Evolutionary conservation across 2,113 vertebrate genomes (phyloP).

Genomic region (Colossoma macropomum): DNA sequence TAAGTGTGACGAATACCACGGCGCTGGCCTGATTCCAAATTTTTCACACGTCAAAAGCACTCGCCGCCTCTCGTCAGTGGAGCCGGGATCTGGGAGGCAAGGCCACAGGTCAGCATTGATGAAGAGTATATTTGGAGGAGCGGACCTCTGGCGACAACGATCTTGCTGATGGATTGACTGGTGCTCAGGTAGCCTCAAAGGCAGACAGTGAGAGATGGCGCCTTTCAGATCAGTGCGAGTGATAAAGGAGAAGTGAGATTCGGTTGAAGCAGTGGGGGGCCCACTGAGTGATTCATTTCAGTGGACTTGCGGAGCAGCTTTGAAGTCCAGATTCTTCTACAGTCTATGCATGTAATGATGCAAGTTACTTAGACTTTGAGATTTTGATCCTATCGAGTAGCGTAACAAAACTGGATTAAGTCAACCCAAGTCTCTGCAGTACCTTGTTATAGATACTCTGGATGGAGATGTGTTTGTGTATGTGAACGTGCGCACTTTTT

Average conservation of each 20-base stretch:
- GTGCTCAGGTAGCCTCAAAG: neutral
- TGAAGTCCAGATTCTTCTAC: neutral
- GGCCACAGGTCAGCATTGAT: constrained; percentile 40
- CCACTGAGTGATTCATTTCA: neutral
- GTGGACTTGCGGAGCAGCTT: neutral
- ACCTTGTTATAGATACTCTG: neutral
- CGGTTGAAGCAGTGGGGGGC: neutral
- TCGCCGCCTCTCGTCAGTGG: neutral
- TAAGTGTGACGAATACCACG: constrained; percentile 39
- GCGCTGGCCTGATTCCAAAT: constrained; percentile 28
- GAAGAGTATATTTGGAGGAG: constrained; percentile 19
- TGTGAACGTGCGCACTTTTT: neutral
- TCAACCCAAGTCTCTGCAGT: neutral
- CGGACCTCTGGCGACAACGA: neutral
- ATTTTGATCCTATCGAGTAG: neutral
- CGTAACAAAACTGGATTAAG: neutral
- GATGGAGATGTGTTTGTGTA: neutral
- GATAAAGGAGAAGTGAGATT: constrained; percentile 15
- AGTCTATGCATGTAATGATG: neutral
- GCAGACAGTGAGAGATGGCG: neutral
- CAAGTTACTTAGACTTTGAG: neutral
- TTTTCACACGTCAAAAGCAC: constrained; percentile 37
- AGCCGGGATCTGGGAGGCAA: constrained; percentile 8
- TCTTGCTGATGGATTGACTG: constrained; percentile 25
- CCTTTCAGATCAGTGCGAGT: constrained; percentile 2